These are phyloP conservation scores for Malurus splendens DNA, from an alignment of 2,797 vertebrate species.

Conservation along the genomic window DNA sequence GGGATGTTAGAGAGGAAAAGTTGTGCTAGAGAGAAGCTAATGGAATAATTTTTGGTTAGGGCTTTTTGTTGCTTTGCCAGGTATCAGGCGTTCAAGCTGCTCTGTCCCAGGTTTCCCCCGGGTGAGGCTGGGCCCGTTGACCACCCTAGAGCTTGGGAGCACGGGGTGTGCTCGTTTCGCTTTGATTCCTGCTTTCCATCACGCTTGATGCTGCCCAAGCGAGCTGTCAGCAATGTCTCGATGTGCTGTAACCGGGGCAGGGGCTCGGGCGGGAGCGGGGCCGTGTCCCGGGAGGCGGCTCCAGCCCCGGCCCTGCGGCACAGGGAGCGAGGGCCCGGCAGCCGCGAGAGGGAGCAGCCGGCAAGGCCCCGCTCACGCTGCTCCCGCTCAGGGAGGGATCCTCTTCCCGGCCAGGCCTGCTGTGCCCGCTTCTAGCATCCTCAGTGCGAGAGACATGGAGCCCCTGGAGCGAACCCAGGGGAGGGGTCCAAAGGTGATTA, in stretches of 20 bases:
- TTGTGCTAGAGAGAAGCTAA: background rate
- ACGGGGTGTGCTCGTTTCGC: accelerated
- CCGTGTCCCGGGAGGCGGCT: background rate
- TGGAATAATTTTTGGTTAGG: background rate
- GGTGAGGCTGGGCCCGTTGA: background rate
- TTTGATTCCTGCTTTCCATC: too few species aligned
- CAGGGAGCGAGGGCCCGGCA: background rate
- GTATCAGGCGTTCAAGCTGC: accelerated
- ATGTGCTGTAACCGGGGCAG: accelerated
- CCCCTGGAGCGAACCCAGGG: accelerated
- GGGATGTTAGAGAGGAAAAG: background rate
- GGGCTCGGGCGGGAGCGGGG: background rate
- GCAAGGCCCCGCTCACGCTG: background rate
- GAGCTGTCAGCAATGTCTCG: accelerated
- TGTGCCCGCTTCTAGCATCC: background rate
- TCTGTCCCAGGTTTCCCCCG: background rate
- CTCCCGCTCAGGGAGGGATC: accelerated
- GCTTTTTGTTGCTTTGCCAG: background rate
- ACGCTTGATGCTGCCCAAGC: background rate
- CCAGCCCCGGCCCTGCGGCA: background rate
- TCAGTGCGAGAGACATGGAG: background rate
- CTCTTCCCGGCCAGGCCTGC: background rate
- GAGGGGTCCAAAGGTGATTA: accelerated
- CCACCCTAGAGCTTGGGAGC: background rate
- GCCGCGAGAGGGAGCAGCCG: background rate